A percentile compares a stretch with the other conserved stretches of the same genome.
Conservation (phyloP, 2,113 vertebrate species). For the Scopus umbretta region DNA sequence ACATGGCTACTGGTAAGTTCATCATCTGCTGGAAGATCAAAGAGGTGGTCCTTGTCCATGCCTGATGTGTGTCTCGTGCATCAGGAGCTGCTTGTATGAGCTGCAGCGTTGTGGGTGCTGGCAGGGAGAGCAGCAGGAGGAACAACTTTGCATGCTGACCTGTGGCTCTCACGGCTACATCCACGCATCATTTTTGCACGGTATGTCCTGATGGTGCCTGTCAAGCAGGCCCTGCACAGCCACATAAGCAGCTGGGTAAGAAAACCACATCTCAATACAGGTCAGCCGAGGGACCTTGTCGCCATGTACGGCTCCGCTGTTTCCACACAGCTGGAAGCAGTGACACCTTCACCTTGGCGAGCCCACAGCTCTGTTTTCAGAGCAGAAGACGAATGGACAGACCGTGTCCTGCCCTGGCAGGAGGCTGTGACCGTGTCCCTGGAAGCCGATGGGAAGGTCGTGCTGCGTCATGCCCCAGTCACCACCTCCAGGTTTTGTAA, state of each 20-base stretch:
- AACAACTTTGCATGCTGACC: not conserved
- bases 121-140: not conserved
- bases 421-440: not conserved
- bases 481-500: not conserved
- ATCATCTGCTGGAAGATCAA: not conserved
- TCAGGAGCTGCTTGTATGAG: not conserved
- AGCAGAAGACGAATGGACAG: not conserved
- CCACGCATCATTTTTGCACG: fast-evolving
- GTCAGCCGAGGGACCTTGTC: not conserved
- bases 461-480: not conserved
- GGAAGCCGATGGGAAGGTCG: fast-evolving
- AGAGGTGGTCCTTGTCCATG: not conserved
- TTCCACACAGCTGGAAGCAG: not conserved
- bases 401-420: not conserved
- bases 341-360: not conserved
- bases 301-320: not conserved
- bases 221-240: not conserved
- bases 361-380: not conserved
- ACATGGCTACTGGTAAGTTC: not conserved
- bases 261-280: not conserved
- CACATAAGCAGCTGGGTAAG: not conserved
- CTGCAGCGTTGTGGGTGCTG: not conserved
- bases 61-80: not conserved
- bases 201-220: not conserved
- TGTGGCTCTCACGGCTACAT: not conserved